Evolutionary conservation across 2,113 vertebrate genomes (phyloP), one percentile per base, ranked within the genome.

Genomic region (Irena cyanogastra): DNA sequence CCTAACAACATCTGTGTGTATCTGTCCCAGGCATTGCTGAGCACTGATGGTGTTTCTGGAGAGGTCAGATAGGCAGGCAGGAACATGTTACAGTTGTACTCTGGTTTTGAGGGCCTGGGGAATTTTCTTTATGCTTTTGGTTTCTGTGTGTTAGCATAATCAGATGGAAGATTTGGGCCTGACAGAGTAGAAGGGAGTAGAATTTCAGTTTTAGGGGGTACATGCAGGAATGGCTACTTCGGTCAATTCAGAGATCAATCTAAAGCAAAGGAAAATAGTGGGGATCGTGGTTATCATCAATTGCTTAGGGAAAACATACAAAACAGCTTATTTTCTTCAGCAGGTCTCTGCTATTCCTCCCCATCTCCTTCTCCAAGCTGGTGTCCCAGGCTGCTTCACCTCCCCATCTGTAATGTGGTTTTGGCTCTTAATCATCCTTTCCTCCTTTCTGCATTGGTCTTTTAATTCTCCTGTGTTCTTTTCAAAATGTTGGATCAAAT

Each of bases 101-200:
- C 23, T 56, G 44, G 16, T 61, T 88, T 80, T 83, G 59, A 65
- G 81, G 15, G 37, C n/a, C 31, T 52, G n/a, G 17, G 26, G n/a
- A 83, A 37, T 52, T 81, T 81, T 87, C 50, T 83, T 86, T 59
- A 50, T 54, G 47, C 24, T 57, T 88, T 88, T 91, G 18, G 52
- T 87, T 22, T 68, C 7, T 65, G 5, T 74, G 28, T 57, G 7
- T 39, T 44, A 70, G 47, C 65, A 53, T 84, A 78, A 78, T 70
- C 31, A 45, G 22, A 22, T 84, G 52, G 50, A 65, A 75, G 17
- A 82, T 45, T 9, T 57, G 28, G 17, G 16, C 26, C 81, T 70
- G 69, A 57, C 12, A 50, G 37, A 64, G 31, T 42, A 23, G 50
- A 56, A 65, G 42, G 39, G 18, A 84, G 24, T 22, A 42, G 56